phyloP scores from a whole-genome alignment of 2,888 invertebrate genomes.

The Acronicta leporina region DNA sequence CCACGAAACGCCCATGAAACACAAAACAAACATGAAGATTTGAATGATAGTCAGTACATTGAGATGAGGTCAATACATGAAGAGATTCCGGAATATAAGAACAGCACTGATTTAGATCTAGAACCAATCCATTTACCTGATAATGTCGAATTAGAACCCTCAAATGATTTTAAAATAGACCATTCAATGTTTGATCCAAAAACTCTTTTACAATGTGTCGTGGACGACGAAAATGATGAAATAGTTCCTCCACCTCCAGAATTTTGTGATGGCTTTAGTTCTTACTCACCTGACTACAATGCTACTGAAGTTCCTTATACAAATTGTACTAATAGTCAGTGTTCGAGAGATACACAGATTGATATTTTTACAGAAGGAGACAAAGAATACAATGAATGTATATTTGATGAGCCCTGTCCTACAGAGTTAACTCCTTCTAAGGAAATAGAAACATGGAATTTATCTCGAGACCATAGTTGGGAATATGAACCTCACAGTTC shows the following conservation, averaged over 20 bases:
- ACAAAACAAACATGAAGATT: neutral
- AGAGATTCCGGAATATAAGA: conserved; percentile 11
- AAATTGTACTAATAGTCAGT: conserved; percentile 4
- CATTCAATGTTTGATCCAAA: conserved; percentile 78
- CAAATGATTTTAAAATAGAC: conserved; percentile 62
- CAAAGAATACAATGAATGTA: conserved; percentile 30
- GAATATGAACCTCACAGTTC: conserved; percentile 10
- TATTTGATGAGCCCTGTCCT: conserved; percentile 52
- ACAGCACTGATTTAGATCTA: conserved; percentile 22
- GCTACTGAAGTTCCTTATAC: conserved; percentile 3
- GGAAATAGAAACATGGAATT: conserved; percentile 75
- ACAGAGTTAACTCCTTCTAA: conserved; percentile 59
- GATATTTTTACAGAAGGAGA: conserved; percentile 11
- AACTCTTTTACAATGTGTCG: conserved; percentile 71
- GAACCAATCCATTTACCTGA: conserved; percentile 28
- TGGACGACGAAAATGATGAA: conserved; percentile 53
- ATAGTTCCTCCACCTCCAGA: conserved; percentile 76
- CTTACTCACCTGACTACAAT: conserved; percentile 7
- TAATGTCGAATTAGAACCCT: conserved; percentile 29
- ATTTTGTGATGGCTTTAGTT: conserved; percentile 67
- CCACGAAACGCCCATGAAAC: neutral
- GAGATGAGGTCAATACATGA: neutral
- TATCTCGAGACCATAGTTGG: conserved; percentile 58
- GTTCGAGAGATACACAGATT: conserved; percentile 3
- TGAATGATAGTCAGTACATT: conserved; percentile 4